Conservation (phyloP, 2,113 vertebrate species). For the Oryctolagus cuniculus region mOryCun1.1 NC_091443.1:104834501-104835000, state of each 20-base stretch:
- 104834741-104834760: not conserved
- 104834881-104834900: not conserved
- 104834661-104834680: not conserved
- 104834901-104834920: not conserved
- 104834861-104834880: not conserved
- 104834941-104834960: not conserved
- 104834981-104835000: not conserved
- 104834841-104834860: accelerated
- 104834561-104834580: accelerated
- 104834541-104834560: too few relatives aligned
- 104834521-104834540: not conserved
- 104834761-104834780: not conserved
- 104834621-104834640: not conserved
- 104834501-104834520: accelerated
- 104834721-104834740: too few relatives aligned
- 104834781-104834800: not conserved
- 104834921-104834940: not conserved
- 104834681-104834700: not conserved
- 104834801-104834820: not conserved
- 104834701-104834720: not conserved
- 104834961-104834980: not conserved
- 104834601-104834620: not conserved
- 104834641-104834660: not conserved
- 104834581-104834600: not conserved
- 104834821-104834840: not conserved